Evolutionary conservation across 1,140 invertebrate species (phyloP).

Genomic region (Lutraria rhynchaena): DNA sequence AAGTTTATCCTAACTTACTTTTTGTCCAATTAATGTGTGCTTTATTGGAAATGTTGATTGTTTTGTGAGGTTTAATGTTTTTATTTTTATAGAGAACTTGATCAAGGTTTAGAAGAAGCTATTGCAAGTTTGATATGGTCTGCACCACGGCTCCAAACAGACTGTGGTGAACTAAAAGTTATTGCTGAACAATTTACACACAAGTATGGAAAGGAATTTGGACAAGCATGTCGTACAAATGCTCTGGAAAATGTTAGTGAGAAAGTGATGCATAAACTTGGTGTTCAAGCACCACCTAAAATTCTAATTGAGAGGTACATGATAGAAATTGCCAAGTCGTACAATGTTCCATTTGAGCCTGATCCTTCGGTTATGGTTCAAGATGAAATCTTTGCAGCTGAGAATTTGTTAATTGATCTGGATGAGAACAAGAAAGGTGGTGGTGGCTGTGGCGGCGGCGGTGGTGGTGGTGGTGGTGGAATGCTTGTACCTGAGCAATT

Average conservation of each 20-base stretch:
- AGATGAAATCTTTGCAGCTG: conserved; percentile 86
- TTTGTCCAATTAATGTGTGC: background rate
- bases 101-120: conserved; percentile 97
- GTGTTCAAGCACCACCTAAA: conserved; percentile 97
- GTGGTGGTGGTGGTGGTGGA: conserved; percentile 82
- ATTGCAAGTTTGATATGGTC: conserved; percentile 99
- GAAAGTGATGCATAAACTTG: conserved; percentile 97
- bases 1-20: background rate
- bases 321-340: conserved; percentile 95
- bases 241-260: conserved; percentile 91
- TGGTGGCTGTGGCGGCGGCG: conserved; percentile 79
- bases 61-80: background rate
- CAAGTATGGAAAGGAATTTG: conserved; percentile 98
- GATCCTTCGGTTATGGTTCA: conserved; percentile 88
- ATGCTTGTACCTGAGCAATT: conserved; percentile 69
- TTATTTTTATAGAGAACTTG: conserved; percentile 89
- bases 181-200: conserved; percentile 94
- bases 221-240: conserved; percentile 80
- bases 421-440: conserved; percentile 71
- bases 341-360: conserved; percentile 80
- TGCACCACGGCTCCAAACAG: conserved; percentile 88
- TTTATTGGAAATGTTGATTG: background rate
- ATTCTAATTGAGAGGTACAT: conserved; percentile 94
- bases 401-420: conserved; percentile 91
- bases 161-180: conserved; percentile 90